Evolutionary conservation across 2,797 vertebrate species (phyloP), one percentile per base, ranked within the genome.

Genomic region (Anabas testudineus): DNA sequence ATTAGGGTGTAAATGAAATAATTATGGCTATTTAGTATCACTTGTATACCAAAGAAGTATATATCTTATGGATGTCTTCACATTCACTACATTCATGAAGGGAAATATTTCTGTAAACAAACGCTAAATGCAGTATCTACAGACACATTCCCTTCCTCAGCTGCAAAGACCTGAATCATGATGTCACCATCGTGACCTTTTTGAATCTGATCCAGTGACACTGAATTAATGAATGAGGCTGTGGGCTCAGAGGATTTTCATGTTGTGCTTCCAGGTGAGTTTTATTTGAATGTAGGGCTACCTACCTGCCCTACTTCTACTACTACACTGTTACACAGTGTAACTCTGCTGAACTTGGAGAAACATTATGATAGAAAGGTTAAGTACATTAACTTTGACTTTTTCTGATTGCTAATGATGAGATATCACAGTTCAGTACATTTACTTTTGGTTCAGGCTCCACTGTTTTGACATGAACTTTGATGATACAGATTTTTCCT

Each of bases 141-240:
- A 57, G 18, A 69, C 59, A 42, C 30, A 16, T 15, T 14, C n/a
- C 22, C 39, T 65, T 49, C 24, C 14, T 10, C 2, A 36, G 41
- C 54, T 56, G 42, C 42, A 57, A 72, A 60, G 60, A 73, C 60
- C 43, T 56, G 54, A 76, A 73, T 77, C 37, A 4, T 67, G 61
- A 4, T 67, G 61, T 79, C 66, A 83, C 71, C 68, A 76, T n/a
- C 65, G 58, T 82, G 82, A 87, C 85, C 83, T 85, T 88, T 86
- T 54, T 80, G 56, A 71, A 78, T 71, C 61, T 69, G 55, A 78
- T 81, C 63, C 67, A 60, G 41, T 10, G 43, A 62, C 58, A 74
- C 56, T 55, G 51, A 81, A 76, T 75, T 84, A 80, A 84, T 80
- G 77, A 87, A 37, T 48, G 70, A 24, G 1, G 62, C 64, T 67